These are phyloP conservation scores for Phortica magna DNA, from an alignment of 2,888 invertebrate genomes.

Conservation along the genomic window DNA sequence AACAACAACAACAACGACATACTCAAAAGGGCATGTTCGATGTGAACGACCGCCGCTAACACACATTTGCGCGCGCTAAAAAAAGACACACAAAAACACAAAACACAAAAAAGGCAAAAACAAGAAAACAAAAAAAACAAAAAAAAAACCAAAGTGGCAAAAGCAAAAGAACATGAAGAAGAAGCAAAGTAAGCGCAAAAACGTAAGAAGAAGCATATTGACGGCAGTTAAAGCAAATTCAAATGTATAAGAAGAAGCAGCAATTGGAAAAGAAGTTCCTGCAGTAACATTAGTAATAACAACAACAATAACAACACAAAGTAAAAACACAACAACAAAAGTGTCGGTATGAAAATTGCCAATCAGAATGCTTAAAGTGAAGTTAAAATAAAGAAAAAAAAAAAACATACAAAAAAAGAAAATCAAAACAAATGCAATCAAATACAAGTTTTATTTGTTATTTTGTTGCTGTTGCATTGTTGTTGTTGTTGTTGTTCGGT, in stretches of 20 bases:
- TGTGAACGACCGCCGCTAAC: constrained; percentile 77
- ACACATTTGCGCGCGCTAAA: constrained; percentile 73
- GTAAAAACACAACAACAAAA: too few species aligned
- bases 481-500: constrained; percentile 47
- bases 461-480: constrained; percentile 34
- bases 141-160: neutral
- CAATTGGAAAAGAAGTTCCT: constrained; percentile 45
- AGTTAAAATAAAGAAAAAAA: too few species aligned
- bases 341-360: too few species aligned
- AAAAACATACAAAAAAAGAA: constrained; percentile 59
- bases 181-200: constrained; percentile 16
- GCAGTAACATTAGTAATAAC: constrained; percentile 42
- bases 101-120: constrained; percentile 49
- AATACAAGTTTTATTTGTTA: constrained; percentile 17
- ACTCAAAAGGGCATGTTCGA: constrained; percentile 74
- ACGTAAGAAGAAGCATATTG: constrained; percentile 30
- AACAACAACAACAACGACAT: constrained; percentile 44
- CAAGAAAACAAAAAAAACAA: constrained; percentile 41
- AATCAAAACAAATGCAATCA: too few species aligned
- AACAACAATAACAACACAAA: constrained; percentile 43
- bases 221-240: constrained; percentile 35
- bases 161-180: neutral
- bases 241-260: neutral
- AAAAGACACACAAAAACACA: constrained; percentile 51
- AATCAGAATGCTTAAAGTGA: too few species aligned